Base-by-base conservation (phyloP, 2,113 vertebrate genomes). In the Campylorhamphus procurvoides region DNA sequence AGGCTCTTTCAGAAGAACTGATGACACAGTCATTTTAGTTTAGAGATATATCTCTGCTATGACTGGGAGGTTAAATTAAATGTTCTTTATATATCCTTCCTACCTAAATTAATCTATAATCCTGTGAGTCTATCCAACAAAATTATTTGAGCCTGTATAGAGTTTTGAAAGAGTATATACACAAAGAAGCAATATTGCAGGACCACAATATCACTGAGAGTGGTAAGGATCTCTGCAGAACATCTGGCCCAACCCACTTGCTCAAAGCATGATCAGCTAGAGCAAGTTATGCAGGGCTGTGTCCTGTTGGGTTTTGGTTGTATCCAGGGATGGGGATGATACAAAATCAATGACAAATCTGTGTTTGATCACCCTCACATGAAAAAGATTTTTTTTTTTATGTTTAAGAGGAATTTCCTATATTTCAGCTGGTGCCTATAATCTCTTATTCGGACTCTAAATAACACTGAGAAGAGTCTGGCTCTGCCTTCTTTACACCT, bases 201-300 rank as follows among this genome's bases (percentile, higher is more conserved):
- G 84, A 66, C 18, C 20, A 53, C 50, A 69, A 18, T 62, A 67
- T 35, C 13, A 25, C 18, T 37, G 33, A 81, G 14, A n/a, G n/a
- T n/a, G n/a, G n/a, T n/a, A n/a, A n/a, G n/a, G 13, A 62, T 8
- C 10, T 47, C 27, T 56, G 37, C 14, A 78, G 46, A 52, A 62
- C 5, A 7, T n/a, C 40, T 62, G 2, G 5, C 83, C 18, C 28
- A 46, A 29, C 3, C 9, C 14, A 25, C 0, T 1, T 37, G 6
- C 19, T 39, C 19, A 53, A 76, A 84, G 19, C 12, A 33, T 3
- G 10, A 7, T 27, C 58, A 56, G 5, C 7, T 62, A 72, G 4
- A 18, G 9, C 28, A 67, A 17, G 29, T 84, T 62, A 29, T 20
- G 3, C 6, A 78, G 15, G 13, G 18, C 39, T 64, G 14, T 12